Evolutionary conservation across 2,888 invertebrate genomes (phyloP).

Genomic region (Heliconius ethilla): DNA sequence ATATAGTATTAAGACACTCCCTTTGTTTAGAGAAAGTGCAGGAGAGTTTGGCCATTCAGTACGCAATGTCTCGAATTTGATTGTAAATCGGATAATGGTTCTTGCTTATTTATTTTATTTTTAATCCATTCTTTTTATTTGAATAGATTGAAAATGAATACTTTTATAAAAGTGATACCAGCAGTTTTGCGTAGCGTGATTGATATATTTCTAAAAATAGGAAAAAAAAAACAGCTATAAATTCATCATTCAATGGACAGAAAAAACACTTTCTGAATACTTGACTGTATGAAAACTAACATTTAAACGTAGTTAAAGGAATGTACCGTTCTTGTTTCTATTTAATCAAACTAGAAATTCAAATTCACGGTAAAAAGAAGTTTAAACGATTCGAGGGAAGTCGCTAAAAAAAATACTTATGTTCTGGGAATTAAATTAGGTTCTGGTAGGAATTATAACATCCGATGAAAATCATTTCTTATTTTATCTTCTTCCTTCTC

Average conservation of each 20-base stretch:
- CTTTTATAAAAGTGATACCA: slow-evolving; percentile 63
- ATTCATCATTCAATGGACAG: slow-evolving; percentile 54
- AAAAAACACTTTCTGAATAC: slow-evolving; percentile 57
- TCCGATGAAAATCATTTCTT: slow-evolving; percentile 22
- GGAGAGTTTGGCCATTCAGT: no score
- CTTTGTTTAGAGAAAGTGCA: no score
- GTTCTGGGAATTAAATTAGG: slow-evolving; percentile 67
- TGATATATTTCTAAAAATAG: slow-evolving; percentile 66
- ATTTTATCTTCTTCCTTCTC: background rate
- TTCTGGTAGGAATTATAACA: slow-evolving; percentile 49
- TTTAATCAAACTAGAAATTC: slow-evolving; percentile 77
- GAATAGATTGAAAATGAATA: slow-evolving; percentile 39
- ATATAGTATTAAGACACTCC: background rate
- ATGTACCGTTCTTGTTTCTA: slow-evolving; percentile 73
- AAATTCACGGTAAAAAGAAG: slow-evolving; percentile 59
- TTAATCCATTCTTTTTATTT: background rate
- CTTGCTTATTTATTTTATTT: background rate
- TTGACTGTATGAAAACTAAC: slow-evolving; percentile 62
- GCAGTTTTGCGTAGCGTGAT: slow-evolving; percentile 54
- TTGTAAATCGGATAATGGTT: no score
- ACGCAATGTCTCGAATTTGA: no score
- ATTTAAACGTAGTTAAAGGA: slow-evolving; percentile 62
- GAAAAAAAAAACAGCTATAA: slow-evolving; percentile 65
- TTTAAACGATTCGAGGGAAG: slow-evolving; percentile 49
- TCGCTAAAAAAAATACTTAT: slow-evolving; percentile 45